Evolutionary conservation across 23 tunicate genomes (phyloP).

Genomic region (Diplosoma virens): DNA sequence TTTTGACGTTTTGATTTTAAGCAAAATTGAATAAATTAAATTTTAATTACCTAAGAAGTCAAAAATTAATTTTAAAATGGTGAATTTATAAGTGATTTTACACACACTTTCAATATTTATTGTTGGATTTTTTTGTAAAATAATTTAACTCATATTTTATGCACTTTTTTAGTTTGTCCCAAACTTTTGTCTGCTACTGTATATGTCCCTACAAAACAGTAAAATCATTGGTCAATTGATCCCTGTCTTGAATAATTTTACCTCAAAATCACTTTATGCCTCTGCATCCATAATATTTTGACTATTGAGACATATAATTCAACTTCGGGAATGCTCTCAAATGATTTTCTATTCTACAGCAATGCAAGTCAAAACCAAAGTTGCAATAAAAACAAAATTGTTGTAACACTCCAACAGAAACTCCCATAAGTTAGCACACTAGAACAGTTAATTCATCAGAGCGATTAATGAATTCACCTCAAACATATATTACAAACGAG

Average conservation of each 20-base stretch:
- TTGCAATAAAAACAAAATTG: neutral
- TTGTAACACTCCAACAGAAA: neutral
- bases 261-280: neutral
- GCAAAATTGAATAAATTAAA: too few relatives aligned
- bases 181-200: too few relatives aligned
- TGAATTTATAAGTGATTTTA: too few relatives aligned
- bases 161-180: too few relatives aligned
- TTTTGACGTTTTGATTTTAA: too few relatives aligned
- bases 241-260: neutral
- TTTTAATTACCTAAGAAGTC: too few relatives aligned
- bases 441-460: neutral
- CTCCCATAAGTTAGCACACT: neutral
- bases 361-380: neutral
- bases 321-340: neutral
- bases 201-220: neutral
- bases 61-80: too few relatives aligned
- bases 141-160: too few relatives aligned
- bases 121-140: too few relatives aligned
- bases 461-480: too few relatives aligned
- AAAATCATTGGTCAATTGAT: neutral
- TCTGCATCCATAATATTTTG: neutral
- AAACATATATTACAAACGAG: too few relatives aligned
- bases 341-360: neutral
- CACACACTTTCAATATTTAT: too few relatives aligned
- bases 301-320: neutral